Base-by-base conservation (phyloP, 2,888 invertebrate species). In the Rhodophaea formosa region DNA sequence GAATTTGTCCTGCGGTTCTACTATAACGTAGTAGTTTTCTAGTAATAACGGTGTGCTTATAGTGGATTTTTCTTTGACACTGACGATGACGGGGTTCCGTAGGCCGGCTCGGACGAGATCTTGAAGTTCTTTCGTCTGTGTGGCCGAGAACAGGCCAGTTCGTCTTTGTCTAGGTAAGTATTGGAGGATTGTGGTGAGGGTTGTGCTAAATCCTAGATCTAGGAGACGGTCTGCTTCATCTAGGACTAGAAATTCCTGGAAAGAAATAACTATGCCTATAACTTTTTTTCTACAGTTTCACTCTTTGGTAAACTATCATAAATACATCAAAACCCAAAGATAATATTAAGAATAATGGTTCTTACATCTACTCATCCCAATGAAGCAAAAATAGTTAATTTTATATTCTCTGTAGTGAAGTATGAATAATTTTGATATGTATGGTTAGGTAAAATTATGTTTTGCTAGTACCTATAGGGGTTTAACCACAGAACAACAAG, bases 131-230 rank as follows among this genome's bases (percentile, higher is more conserved):
- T 97, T 97, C 0, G 99, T 99, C 88, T 99, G 99, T 1, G 99
- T 99, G 0, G 99, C 99, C 0, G 99, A 99, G 90, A 99, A 99
- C n/a, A 99, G 92, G 0, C 99, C 98, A 0, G 99, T 99, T 67
- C 99, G 93, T 32, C 99, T 92, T 76, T 98, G 97, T 39, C 98
- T 95, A 0, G 99, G 99, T 43, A 99, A 85, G 83, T 96, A 97
- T 66, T 95, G 95, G 5, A 99, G 92, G 68, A 99, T 99, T 14
- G 95, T 95, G 67, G 97, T 96, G 14, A 99, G 88, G 1, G 96
- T 94, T 12, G 93, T 91, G 68, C 95, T 95, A 82, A 99, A 99
- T 1, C 99, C 99, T 63, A 98, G 92, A 79, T 98, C 98, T 30
- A 99, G 89, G 10, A 99, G 92, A 47, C 97, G 94, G 84, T 99